Evolutionary conservation across 2,888 invertebrate species (phyloP).

Genomic region (Kryphioiulus occultus): DNA sequence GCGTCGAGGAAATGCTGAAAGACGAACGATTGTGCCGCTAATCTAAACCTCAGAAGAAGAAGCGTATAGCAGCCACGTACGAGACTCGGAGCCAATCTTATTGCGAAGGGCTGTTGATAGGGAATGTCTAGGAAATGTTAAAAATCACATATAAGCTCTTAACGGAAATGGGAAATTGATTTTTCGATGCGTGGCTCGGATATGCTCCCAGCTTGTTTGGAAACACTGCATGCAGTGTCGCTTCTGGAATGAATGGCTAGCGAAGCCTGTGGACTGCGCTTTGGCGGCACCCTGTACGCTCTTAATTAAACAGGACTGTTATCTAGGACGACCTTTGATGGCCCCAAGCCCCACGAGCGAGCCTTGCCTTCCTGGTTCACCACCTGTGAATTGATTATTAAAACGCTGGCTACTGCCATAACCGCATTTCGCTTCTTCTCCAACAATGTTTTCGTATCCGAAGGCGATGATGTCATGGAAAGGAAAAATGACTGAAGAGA

Average conservation of each 20-base stretch:
- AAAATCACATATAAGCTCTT: not conserved
- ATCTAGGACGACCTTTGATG: slow-evolving; percentile 11
- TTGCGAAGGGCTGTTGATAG: not conserved
- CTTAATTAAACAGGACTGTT: not conserved
- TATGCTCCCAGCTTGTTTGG: slow-evolving; percentile 5
- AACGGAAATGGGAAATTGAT: slow-evolving; percentile 35
- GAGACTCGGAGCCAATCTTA: slow-evolving; percentile 6
- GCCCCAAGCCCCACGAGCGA: not conserved
- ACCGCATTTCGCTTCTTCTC: not conserved
- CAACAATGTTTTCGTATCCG: not conserved
- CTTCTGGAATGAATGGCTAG: not conserved
- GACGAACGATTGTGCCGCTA: slow-evolving; percentile 10
- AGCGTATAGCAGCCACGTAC: not conserved
- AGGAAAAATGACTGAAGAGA: not conserved
- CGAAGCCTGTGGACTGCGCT: not conserved
- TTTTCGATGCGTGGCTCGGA: slow-evolving; percentile 11
- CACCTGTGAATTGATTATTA: slow-evolving; percentile 18
- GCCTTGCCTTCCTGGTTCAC: slow-evolving; percentile 4
- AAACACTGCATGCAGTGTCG: not conserved
- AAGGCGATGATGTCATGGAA: not conserved
- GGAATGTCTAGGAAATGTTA: slow-evolving; percentile 29
- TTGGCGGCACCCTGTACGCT: not conserved
- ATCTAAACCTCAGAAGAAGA: not conserved
- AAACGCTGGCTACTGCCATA: not conserved
- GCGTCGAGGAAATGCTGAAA: slow-evolving; percentile 8